Conservation (phyloP, 2,888 invertebrate genomes). For the Lamellibrachia satsuma region DNA sequence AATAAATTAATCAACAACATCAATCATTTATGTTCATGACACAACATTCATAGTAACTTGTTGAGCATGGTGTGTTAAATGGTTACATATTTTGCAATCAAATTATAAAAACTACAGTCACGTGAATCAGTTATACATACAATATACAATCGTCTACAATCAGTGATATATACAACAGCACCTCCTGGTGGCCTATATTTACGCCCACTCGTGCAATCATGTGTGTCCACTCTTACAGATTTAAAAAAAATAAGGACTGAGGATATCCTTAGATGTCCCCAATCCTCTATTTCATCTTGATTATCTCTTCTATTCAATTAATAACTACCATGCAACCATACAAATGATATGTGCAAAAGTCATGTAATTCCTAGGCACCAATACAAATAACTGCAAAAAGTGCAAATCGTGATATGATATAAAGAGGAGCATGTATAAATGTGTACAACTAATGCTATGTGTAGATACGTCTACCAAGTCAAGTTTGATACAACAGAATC, state of each 20-base stretch:
- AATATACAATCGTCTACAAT: background rate
- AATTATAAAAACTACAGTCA: background rate
- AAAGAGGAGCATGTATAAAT: background rate
- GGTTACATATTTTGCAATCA: background rate
- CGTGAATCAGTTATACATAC: background rate
- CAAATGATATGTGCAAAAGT: slow-evolving; percentile 6
- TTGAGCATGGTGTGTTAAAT: background rate
- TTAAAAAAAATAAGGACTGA: background rate
- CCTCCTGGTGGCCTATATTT: background rate
- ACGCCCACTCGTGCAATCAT: background rate
- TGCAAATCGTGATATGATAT: background rate
- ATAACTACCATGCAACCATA: background rate
- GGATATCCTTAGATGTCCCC: background rate
- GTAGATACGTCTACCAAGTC: background rate
- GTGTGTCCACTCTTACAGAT: background rate
- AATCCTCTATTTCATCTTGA: background rate
- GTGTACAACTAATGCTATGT: background rate
- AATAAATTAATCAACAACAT: slow-evolving; percentile 3
- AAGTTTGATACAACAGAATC: background rate
- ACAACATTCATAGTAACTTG: background rate
- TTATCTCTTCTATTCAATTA: too few relatives aligned
- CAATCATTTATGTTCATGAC: background rate
- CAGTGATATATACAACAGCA: slow-evolving; percentile 3
- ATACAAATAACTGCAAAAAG: background rate
- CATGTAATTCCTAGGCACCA: background rate